These are phyloP conservation scores for Chlorodrepanis virens DNA, from an alignment of 2,113 vertebrate genomes.

Conservation along the genomic window DNA sequence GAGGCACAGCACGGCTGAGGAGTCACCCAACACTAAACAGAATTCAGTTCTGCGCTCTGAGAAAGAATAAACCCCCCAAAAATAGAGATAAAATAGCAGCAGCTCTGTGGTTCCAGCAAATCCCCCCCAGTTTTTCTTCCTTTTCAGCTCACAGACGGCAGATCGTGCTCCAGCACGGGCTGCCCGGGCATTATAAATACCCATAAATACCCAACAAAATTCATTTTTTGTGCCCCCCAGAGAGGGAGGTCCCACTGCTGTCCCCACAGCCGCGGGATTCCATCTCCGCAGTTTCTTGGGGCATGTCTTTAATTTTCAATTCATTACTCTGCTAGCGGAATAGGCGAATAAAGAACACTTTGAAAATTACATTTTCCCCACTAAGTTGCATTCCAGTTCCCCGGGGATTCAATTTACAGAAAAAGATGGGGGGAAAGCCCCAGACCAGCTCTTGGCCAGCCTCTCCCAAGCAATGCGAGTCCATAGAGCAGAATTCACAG, in stretches of 20 bases:
- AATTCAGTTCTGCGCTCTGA: neutral
- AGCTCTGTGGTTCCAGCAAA: neutral
- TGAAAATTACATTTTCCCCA: neutral
- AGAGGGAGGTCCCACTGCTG: neutral
- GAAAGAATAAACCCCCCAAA: neutral
- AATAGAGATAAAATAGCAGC: neutral
- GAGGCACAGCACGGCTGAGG: too few species aligned
- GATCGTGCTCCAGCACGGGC: neutral
- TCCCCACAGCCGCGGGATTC: neutral
- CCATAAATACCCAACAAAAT: neutral
- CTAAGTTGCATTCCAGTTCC: neutral
- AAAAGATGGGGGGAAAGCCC: rapidly evolving
- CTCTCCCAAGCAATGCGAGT: neutral
- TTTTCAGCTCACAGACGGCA: neutral
- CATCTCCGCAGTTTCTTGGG: neutral
- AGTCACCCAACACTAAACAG: neutral
- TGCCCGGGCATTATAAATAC: neutral
- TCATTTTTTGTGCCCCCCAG: neutral
- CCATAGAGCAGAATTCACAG: neutral
- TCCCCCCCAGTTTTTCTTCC: neutral
- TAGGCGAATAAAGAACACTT: neutral
- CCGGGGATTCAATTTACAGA: neutral
- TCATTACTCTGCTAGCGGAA: neutral
- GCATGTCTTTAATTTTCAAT: neutral
- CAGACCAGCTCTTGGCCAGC: neutral